Percentiles rank a stretch among this genome's conserved stretches.
Conservation (phyloP, 2,113 vertebrate genomes). For the Microcebus griseorufus region DNA sequence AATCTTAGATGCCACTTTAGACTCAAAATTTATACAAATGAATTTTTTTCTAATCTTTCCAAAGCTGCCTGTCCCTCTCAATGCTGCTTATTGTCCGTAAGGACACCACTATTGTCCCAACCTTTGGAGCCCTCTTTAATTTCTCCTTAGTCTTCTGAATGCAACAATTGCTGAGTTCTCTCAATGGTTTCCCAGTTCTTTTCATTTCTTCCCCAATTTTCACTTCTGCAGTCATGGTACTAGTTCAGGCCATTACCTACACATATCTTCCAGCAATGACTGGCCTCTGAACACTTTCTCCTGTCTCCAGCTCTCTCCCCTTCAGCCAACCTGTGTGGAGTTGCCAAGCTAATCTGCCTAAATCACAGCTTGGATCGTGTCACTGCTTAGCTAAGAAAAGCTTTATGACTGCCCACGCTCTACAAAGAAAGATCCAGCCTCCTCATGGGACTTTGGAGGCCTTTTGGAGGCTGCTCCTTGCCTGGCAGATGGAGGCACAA, state of each 20-base stretch:
- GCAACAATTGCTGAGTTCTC: background rate
- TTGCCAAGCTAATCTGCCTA: constrained; percentile 57
- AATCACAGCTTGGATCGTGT: constrained; percentile 73
- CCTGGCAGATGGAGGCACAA: background rate
- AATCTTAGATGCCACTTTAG: background rate
- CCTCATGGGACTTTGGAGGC: constrained; percentile 7
- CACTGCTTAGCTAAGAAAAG: constrained; percentile 71
- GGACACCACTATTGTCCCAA: background rate
- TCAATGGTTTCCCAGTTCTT: constrained; percentile 18
- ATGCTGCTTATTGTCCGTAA: background rate
- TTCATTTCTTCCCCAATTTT: constrained; percentile 7
- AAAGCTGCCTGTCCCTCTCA: background rate
- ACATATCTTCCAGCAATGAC: background rate
- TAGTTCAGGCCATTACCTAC: background rate
- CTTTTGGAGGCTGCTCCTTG: constrained; percentile 53
- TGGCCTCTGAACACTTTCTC: constrained; percentile 23
- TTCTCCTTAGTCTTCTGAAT: background rate
- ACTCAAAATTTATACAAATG: background rate
- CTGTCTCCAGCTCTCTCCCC: constrained; percentile 18
- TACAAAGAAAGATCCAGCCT: constrained; percentile 50
- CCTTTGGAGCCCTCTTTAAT: background rate
- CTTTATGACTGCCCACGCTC: constrained; percentile 53
- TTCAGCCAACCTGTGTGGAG: constrained; percentile 20
- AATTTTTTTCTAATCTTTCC: background rate
- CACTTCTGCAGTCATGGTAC: background rate